phyloP scores from a whole-genome alignment of 2,888 invertebrate genomes.

The Yponomeuta cagnagella region DNA sequence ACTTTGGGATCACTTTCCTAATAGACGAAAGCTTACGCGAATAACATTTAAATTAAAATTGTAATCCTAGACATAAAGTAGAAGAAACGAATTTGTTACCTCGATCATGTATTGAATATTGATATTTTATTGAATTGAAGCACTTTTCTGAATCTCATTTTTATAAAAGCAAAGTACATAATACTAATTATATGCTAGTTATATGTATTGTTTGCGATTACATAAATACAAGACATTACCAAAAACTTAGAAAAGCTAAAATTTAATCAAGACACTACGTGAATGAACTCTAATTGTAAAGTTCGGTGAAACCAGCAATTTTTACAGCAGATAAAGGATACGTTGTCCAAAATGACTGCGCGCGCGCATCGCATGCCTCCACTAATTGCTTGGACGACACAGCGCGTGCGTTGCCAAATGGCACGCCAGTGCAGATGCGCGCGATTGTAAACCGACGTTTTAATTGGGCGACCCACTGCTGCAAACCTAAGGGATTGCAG shows the following conservation, averaged over 20 bases:
- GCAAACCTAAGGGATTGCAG: background rate
- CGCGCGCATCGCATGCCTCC: slow-evolving; percentile 8
- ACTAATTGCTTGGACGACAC: slow-evolving; percentile 7
- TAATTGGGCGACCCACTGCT: slow-evolving; percentile 3
- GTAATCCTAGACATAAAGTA: too few relatives aligned
- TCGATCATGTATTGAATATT: too few relatives aligned
- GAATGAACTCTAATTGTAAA: too few relatives aligned
- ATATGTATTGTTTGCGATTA: too few relatives aligned
- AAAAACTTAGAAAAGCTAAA: too few relatives aligned
- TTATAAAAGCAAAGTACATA: background rate
- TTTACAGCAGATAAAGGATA: background rate
- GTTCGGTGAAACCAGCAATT: background rate
- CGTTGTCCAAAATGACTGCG: background rate
- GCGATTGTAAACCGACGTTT: background rate
- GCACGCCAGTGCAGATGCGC: slow-evolving; percentile 4
- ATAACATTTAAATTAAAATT: background rate
- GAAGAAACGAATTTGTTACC: too few relatives aligned
- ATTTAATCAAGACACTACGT: too few relatives aligned
- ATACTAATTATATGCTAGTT: too few relatives aligned
- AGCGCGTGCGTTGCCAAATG: slow-evolving; percentile 12
- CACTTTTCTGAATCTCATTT: background rate
- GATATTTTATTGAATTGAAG: too few relatives aligned
- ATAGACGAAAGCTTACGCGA: background rate
- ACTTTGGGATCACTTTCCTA: background rate
- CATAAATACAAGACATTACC: too few relatives aligned